Percentiles rank a stretch among this genome's conserved stretches.
These are phyloP conservation scores for Tonatia bakeri DNA, from an alignment of 2,113 vertebrate genomes.

Conservation along the genomic window DNA sequence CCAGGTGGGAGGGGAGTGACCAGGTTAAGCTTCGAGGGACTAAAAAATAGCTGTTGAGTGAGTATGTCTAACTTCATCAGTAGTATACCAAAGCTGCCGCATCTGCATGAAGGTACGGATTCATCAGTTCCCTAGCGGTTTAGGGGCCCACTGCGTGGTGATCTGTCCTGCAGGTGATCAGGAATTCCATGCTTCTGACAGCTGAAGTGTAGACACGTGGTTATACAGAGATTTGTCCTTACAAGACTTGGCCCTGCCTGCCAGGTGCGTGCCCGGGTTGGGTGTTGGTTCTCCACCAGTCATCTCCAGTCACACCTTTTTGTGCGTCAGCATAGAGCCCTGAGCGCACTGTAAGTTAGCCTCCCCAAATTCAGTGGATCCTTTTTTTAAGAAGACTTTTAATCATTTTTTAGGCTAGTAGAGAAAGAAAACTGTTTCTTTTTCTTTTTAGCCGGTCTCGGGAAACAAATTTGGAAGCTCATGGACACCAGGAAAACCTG, in stretches of 20 bases:
- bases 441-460: background rate
- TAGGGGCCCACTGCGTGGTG: background rate
- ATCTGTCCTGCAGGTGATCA: background rate
- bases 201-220: background rate
- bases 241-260: background rate
- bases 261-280: background rate
- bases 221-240: background rate
- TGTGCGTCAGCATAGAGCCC: background rate
- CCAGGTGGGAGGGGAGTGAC: background rate
- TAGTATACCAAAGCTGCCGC: background rate
- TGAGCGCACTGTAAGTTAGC: background rate
- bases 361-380: background rate
- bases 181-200: background rate
- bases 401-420: background rate
- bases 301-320: no score
- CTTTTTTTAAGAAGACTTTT: background rate
- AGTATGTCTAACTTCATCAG: background rate
- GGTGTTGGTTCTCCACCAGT: background rate
- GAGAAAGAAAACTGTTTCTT: background rate
- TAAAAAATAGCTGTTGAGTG: background rate
- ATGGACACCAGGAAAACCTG: background rate
- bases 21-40: background rate
- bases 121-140: background rate
- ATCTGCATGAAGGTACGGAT: no score
- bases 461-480: background rate